Percentiles rank a stretch among this genome's conserved stretches.
phyloP scores from a whole-genome alignment of 2,888 invertebrate genomes.

The Caenorhabditis sp. region DNA sequence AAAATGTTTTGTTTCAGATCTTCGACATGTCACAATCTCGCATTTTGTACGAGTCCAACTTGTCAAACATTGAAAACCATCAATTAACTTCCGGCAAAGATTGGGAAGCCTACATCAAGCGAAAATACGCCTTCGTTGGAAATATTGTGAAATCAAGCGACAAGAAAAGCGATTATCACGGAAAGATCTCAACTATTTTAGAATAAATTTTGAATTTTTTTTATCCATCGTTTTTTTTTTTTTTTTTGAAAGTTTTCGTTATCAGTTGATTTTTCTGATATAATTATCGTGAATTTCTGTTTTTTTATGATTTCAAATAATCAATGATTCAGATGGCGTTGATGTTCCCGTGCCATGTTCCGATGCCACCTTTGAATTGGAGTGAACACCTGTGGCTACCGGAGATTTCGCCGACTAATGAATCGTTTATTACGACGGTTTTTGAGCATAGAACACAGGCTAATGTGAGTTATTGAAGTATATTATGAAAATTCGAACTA shows the following conservation, averaged over 20 bases:
- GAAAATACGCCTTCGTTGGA: conserved; percentile 57
- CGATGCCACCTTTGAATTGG: conserved; percentile 45
- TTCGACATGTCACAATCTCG: conserved; percentile 64
- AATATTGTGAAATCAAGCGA: conserved; percentile 51
- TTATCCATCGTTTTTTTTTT: conserved; percentile 3
- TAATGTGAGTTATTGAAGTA: conserved; percentile 19
- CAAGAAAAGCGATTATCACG: conserved; percentile 45
- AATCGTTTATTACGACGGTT: conserved; percentile 37
- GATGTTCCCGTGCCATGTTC: conserved; percentile 45
- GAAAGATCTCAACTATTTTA: conserved; percentile 10
- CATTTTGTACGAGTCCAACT: conserved; percentile 55
- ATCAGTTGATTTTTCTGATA: background rate
- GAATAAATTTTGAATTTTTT: background rate
- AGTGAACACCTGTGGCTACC: conserved; percentile 41
- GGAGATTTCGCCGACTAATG: conserved; percentile 35
- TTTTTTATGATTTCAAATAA: background rate
- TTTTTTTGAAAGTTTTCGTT: background rate
- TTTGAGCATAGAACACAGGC: conserved; percentile 35
- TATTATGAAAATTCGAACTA: too few relatives aligned
- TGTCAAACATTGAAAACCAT: conserved; percentile 8
- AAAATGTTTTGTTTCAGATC: conserved; percentile 49
- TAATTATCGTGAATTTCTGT: background rate
- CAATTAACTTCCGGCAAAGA: conserved; percentile 36
- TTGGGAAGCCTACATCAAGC: conserved; percentile 45
- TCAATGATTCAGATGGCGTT: conserved; percentile 29